These are phyloP conservation scores for Stenchaetothrips biformis DNA, from an alignment of 2,888 invertebrate species.

Conservation along the genomic window DNA sequence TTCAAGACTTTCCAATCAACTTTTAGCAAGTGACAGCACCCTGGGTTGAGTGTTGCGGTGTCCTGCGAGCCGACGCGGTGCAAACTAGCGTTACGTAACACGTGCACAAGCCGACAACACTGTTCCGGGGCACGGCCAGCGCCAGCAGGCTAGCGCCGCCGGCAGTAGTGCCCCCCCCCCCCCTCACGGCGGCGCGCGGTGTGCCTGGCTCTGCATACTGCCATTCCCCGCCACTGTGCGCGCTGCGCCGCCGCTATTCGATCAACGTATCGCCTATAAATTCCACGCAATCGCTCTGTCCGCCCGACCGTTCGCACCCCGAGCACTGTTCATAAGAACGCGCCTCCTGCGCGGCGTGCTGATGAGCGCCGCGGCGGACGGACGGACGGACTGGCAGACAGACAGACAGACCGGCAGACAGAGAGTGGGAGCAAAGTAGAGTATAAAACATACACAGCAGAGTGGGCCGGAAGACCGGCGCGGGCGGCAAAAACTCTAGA, in stretches of 20 bases:
- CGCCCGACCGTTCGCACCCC: conserved; percentile 3
- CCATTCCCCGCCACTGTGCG: neutral
- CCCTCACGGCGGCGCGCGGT: neutral
- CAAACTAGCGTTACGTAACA: no score
- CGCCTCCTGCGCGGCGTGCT: neutral
- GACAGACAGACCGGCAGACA: neutral
- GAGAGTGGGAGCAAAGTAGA: no score
- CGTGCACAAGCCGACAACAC: no score
- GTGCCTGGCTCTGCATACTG: neutral
- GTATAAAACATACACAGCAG: no score
- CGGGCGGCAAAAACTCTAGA: no score
- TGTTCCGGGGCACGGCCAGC: no score
- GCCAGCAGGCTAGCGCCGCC: neutral
- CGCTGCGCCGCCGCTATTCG: neutral
- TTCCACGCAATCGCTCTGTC: conserved; percentile 19
- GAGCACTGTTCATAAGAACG: conserved; percentile 13
- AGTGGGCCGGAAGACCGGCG: no score
- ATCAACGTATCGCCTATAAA: conserved; percentile 10
- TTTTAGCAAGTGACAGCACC: no score
- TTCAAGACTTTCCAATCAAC: no score
- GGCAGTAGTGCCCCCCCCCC: neutral
- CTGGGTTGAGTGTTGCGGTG: no score
- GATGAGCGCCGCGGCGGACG: neutral
- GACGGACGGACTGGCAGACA: neutral
- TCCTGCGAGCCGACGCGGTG: no score